Conservation (phyloP, 2,888 invertebrate genomes). For the Drosophila kuntzei region DNA sequence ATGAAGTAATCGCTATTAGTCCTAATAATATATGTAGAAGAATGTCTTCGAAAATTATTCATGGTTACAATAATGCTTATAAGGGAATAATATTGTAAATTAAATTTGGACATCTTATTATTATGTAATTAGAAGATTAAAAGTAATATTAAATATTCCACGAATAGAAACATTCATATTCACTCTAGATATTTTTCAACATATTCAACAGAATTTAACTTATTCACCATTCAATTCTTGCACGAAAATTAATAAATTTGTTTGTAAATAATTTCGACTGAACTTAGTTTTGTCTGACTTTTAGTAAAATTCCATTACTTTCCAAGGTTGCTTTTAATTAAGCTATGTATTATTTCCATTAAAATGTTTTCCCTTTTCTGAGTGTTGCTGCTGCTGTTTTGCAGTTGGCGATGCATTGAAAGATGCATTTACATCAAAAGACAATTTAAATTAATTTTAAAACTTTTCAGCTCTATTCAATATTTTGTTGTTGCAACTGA, state of each 20-base stretch:
- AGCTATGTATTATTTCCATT: neutral
- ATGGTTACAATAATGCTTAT: too few species aligned
- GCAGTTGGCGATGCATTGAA: conserved; percentile 76
- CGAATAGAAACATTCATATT: too few species aligned
- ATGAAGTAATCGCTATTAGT: neutral
- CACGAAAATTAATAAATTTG: too few species aligned
- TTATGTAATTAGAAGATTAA: too few species aligned
- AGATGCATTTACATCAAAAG: conserved; percentile 85
- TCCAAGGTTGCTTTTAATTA: too few species aligned
- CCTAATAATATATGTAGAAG: neutral
- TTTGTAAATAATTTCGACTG: too few species aligned
- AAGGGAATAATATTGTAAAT: neutral
- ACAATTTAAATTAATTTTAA: conserved; percentile 85
- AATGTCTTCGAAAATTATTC: neutral
- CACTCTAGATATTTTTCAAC: too few species aligned
- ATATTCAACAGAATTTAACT: too few species aligned
- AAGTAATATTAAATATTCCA: too few species aligned
- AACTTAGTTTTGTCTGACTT: too few species aligned
- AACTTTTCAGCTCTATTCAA: conserved; percentile 72
- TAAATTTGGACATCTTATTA: neutral
- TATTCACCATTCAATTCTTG: too few species aligned
- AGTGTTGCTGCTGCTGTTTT: conserved; percentile 21
- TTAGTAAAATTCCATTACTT: too few species aligned
- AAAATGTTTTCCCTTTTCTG: neutral
- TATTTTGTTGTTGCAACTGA: conserved; percentile 17